Evolutionary conservation across 2,888 invertebrate species (phyloP).

Genomic region (Leptura quadrifasciata): DNA sequence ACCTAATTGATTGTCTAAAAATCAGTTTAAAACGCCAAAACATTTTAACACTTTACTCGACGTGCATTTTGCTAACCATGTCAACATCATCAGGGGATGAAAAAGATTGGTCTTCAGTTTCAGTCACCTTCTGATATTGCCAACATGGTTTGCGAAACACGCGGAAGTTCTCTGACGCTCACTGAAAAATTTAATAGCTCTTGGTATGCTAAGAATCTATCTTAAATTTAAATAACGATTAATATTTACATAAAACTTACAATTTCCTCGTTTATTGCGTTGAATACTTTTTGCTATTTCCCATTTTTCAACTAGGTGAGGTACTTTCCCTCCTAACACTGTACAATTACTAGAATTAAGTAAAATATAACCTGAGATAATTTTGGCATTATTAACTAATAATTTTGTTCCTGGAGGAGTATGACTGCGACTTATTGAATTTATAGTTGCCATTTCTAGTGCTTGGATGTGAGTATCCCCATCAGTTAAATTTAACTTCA

Average conservation of each 20-base stretch:
- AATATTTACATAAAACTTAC: slow-evolving; percentile 52
- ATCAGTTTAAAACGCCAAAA: no score
- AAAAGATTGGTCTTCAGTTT: no score
- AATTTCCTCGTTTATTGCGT: slow-evolving; percentile 56
- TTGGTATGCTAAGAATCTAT: no score
- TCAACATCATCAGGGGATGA: no score
- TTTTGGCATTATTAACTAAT: slow-evolving; percentile 79
- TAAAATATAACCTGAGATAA: slow-evolving; percentile 80
- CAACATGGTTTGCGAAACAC: no score
- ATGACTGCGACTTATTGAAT: slow-evolving; percentile 82
- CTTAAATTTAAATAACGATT: no score
- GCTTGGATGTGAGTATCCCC: slow-evolving; percentile 87
- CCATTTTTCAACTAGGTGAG: slow-evolving; percentile 91
- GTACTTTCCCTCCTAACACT: slow-evolving; percentile 89
- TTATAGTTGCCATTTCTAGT: slow-evolving; percentile 84
- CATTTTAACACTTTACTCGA: no score
- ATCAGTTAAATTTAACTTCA: slow-evolving; percentile 90
- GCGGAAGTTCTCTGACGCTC: no score
- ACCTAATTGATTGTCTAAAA: no score
- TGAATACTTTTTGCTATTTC: slow-evolving; percentile 77
- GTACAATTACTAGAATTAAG: slow-evolving; percentile 81
- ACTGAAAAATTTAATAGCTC: no score
- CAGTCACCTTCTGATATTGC: no score
- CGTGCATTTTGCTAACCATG: no score
- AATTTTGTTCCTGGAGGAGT: slow-evolving; percentile 91